A percentile compares a stretch with the other conserved stretches of the same genome.
Conservation (phyloP, 1,140 invertebrate species). For the Caligus rogercresseyi region DNA sequence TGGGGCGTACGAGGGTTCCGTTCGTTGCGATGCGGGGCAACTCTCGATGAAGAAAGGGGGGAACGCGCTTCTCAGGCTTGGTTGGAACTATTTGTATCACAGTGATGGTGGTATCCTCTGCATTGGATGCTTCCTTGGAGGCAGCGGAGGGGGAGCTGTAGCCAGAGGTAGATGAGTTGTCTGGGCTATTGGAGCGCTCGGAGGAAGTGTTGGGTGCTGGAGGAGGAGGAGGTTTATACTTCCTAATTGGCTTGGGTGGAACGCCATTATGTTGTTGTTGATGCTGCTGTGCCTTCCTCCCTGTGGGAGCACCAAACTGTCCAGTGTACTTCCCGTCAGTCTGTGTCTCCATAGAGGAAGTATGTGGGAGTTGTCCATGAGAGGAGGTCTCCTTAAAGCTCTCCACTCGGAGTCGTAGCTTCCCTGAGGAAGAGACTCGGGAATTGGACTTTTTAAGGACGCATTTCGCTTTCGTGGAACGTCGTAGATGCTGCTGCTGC, state of each 20-base stretch:
- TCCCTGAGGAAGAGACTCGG: neutral
- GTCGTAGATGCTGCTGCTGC: neutral
- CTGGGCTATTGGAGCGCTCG: conserved; percentile 8
- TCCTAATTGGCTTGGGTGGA: conserved; percentile 4
- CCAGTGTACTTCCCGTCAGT: conserved; percentile 1
- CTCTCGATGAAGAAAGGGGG: neutral
- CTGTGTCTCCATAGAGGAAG: neutral
- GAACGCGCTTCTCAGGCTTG: neutral
- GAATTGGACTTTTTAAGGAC: conserved; percentile 8
- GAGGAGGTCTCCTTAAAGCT: conserved; percentile 10
- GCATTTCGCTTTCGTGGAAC: neutral
- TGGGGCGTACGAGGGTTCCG: neutral
- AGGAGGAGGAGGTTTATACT: neutral
- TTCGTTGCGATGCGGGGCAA: conserved; percentile 9
- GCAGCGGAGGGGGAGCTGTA: conserved; percentile 13
- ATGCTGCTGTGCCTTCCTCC: too few species aligned
- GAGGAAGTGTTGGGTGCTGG: neutral
- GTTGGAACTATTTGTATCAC: conserved; percentile 10
- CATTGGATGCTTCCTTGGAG: conserved; percentile 2
- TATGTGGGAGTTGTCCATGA: neutral
- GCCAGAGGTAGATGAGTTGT: conserved; percentile 15
- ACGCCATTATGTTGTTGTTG: too few species aligned
- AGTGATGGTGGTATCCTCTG: neutral
- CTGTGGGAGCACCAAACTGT: neutral
- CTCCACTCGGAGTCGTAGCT: conserved; percentile 9